These are phyloP conservation scores for Ericerus pela DNA, from an alignment of 1,140 invertebrate species.

Conservation along the genomic window DNA sequence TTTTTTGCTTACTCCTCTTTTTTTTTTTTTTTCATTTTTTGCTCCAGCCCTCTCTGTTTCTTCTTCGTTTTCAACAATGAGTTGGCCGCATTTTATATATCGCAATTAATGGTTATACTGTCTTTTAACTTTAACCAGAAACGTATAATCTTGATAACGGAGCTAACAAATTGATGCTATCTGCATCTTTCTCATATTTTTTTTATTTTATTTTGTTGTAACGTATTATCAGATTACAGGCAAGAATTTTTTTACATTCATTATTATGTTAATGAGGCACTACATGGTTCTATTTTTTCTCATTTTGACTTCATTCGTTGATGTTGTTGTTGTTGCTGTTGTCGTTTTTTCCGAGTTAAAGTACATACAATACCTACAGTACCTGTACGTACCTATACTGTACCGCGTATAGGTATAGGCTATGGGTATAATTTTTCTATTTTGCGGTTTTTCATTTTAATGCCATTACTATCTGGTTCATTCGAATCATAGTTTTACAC, in stretches of 20 bases:
- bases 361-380: no score
- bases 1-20: no score
- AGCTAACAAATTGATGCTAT: conserved; percentile 10
- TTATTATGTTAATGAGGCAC: conserved; percentile 11
- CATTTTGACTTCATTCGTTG: no score
- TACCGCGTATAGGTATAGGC: neutral
- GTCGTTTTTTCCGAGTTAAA: no score
- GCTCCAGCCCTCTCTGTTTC: no score
- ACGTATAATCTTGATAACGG: conserved; percentile 6
- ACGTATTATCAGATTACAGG: conserved; percentile 7
- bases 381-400: no score
- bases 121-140: conserved; percentile 12
- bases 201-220: conserved; percentile 8
- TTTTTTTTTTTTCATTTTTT: no score
- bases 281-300: conserved; percentile 6
- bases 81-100: conserved; percentile 7
- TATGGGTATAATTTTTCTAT: neutral
- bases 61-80: neutral
- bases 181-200: conserved; percentile 2
- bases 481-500: no score
- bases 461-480: no score
- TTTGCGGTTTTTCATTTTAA: no score
- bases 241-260: conserved; percentile 10
- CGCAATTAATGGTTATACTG: conserved; percentile 10
- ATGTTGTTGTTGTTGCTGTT: no score